Conservation (phyloP, 2,797 vertebrate species). For the Lophotriccus pileatus region DNA sequence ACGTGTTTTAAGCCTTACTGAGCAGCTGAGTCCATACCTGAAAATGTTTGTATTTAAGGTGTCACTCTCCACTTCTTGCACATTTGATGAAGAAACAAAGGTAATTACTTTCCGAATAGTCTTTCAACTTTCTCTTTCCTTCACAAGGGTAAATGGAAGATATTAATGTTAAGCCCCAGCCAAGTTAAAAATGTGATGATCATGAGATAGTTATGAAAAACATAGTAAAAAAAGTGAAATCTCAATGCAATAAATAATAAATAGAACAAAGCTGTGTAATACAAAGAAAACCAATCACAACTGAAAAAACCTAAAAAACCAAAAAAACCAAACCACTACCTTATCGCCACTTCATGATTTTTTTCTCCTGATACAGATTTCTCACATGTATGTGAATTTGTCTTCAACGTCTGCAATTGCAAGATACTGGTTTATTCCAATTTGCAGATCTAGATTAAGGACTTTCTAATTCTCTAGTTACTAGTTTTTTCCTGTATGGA, state of each 20-base stretch:
- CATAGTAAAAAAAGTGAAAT: not conserved
- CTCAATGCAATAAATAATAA: not conserved
- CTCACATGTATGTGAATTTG: rapidly evolving
- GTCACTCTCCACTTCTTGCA: constrained; percentile 17
- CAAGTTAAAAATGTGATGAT: not conserved
- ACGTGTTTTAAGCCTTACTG: constrained; percentile 40
- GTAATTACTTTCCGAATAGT: constrained; percentile 3
- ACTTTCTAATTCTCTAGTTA: not conserved
- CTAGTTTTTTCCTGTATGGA: not conserved
- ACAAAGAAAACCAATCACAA: not conserved
- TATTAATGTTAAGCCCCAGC: not conserved
- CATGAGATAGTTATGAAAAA: not conserved
- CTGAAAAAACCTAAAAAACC: not conserved
- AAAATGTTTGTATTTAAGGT: constrained; percentile 1
- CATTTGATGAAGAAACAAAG: constrained; percentile 17
- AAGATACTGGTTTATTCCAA: not conserved
- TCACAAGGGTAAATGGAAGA: not conserved
- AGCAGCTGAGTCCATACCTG: not conserved
- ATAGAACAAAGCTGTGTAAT: not conserved
- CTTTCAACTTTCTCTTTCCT: constrained; percentile 20
- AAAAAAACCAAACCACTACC: not conserved
- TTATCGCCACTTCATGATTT: not conserved
- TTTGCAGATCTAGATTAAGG: not conserved
- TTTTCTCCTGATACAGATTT: not conserved
- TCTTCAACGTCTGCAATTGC: not conserved